These are phyloP conservation scores for Drosophila parabipectinata DNA, from an alignment of 1,140 invertebrate species.

Conservation along the genomic window DNA sequence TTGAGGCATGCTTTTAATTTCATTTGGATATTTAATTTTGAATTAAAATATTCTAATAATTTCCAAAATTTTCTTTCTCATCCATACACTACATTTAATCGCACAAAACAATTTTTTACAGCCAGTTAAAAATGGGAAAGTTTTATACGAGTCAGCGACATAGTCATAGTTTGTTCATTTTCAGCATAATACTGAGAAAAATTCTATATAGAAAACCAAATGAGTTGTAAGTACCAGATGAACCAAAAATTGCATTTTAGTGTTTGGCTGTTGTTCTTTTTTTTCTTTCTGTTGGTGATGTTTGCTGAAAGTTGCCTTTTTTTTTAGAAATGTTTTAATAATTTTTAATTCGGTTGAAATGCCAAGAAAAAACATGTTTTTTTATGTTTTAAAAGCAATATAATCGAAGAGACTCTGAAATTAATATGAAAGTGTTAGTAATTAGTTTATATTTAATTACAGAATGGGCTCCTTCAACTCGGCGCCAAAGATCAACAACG, in stretches of 20 bases:
- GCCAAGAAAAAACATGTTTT: conserved; percentile 5
- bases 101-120: conserved; percentile 38
- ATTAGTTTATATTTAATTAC: conserved; percentile 21
- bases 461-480: conserved; percentile 91
- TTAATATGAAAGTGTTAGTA: not conserved
- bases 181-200: conserved; percentile 77
- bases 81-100: conserved; percentile 3
- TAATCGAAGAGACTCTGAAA: conserved; percentile 24
- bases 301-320: conserved; percentile 38
- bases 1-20: too few species aligned
- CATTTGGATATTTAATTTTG: not conserved
- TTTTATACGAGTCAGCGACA: conserved; percentile 58
- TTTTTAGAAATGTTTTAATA: conserved; percentile 25
- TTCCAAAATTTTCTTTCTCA: not conserved
- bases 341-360: conserved; percentile 29
- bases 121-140: conserved; percentile 56
- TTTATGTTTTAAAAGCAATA: conserved; percentile 13
- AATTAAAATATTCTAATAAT: not conserved
- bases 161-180: conserved; percentile 76
- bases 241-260: conserved; percentile 3
- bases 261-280: conserved; percentile 32
- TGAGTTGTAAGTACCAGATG: conserved; percentile 70
- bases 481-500: conserved; percentile 87
- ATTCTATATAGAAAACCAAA: conserved; percentile 72
- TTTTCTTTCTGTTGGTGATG: conserved; percentile 34